Evolutionary conservation across 1,140 invertebrate genomes (phyloP).

Genomic region (Drosophila pachea): DNA sequence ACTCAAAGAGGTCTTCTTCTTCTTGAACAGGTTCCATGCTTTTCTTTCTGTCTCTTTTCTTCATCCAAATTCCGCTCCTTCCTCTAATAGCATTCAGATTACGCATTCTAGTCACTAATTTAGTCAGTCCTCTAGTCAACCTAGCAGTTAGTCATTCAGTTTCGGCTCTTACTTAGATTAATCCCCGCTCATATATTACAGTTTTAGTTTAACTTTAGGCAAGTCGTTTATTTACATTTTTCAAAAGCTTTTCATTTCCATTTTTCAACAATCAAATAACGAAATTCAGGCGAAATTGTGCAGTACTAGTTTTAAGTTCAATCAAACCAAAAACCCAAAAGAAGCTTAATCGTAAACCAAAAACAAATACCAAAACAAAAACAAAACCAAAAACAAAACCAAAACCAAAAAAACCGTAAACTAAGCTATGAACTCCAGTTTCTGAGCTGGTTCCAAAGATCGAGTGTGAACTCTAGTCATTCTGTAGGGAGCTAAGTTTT

Average conservation of each 20-base stretch:
- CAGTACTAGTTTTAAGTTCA: slow-evolving; percentile 74
- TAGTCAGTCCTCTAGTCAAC: slow-evolving; percentile 29
- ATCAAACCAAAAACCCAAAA: slow-evolving; percentile 41
- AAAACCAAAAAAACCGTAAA: slow-evolving; percentile 22
- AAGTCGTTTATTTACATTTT: slow-evolving; percentile 28
- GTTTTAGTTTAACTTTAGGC: slow-evolving; percentile 43
- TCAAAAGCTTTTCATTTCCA: slow-evolving; percentile 2
- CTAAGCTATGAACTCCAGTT: slow-evolving; percentile 55
- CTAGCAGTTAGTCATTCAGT: slow-evolving; percentile 22
- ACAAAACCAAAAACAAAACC: slow-evolving; percentile 33
- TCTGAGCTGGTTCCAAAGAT: slow-evolving; percentile 53
- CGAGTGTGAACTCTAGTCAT: slow-evolving; percentile 79
- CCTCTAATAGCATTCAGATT: no score
- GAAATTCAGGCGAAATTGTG: slow-evolving; percentile 78
- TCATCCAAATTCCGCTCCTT: background rate
- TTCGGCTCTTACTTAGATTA: slow-evolving; percentile 26
- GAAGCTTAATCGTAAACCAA: slow-evolving; percentile 21
- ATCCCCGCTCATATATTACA: slow-evolving; percentile 38
- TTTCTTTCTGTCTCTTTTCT: background rate
- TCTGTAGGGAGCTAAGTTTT: slow-evolving; percentile 56
- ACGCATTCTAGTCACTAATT: slow-evolving; percentile 40
- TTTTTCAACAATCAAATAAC: slow-evolving; percentile 34
- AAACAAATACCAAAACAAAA: background rate
- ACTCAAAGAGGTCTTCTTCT: no score
- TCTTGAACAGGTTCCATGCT: background rate